Conservation (phyloP, 1,140 invertebrate genomes). For the Tribolium madens region DNA sequence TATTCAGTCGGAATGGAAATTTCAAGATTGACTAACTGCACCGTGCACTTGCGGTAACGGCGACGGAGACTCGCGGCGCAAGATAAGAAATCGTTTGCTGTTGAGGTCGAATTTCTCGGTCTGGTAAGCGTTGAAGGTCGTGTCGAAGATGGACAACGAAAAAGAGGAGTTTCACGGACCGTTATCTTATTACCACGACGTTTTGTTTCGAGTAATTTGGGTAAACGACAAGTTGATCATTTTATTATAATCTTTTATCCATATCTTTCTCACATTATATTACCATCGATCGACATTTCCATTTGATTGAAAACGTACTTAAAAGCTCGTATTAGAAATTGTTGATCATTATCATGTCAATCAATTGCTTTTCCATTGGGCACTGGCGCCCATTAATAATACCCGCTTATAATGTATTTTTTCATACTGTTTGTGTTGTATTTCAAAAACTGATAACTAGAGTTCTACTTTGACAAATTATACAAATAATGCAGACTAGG, state of each 20-base stretch:
- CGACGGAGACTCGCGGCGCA: slow-evolving; percentile 31
- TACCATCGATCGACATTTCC: slow-evolving; percentile 35
- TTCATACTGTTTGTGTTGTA: slow-evolving; percentile 32
- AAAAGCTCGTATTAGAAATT: slow-evolving; percentile 45
- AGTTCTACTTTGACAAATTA: slow-evolving; percentile 33
- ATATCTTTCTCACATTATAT: slow-evolving; percentile 43
- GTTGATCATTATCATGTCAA: slow-evolving; percentile 46
- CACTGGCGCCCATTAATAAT: slow-evolving; percentile 39
- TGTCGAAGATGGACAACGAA: slow-evolving; percentile 54
- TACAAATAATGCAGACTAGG: slow-evolving; percentile 12
- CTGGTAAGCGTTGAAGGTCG: slow-evolving; percentile 60
- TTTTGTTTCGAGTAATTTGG: slow-evolving; percentile 4
- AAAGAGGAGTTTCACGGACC: slow-evolving; percentile 53
- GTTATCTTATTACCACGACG: slow-evolving; percentile 52
- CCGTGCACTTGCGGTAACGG: slow-evolving; percentile 36
- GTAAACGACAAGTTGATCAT: slow-evolving; percentile 1
- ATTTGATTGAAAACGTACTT: slow-evolving; percentile 44
- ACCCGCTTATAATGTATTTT: slow-evolving; percentile 32
- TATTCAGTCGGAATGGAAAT: slow-evolving; percentile 8
- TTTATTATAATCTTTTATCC: slow-evolving; percentile 40
- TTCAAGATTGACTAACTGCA: slow-evolving; percentile 25
- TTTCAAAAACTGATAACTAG: slow-evolving; percentile 38
- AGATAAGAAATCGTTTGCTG: slow-evolving; percentile 45
- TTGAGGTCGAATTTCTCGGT: slow-evolving; percentile 63
- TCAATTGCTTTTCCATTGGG: slow-evolving; percentile 44